A percentile compares a stretch with the other conserved stretches of the same genome.
These are phyloP conservation scores for Leptoclinus maculatus DNA, from an alignment of 2,797 vertebrate species.

Conservation along the genomic window DNA sequence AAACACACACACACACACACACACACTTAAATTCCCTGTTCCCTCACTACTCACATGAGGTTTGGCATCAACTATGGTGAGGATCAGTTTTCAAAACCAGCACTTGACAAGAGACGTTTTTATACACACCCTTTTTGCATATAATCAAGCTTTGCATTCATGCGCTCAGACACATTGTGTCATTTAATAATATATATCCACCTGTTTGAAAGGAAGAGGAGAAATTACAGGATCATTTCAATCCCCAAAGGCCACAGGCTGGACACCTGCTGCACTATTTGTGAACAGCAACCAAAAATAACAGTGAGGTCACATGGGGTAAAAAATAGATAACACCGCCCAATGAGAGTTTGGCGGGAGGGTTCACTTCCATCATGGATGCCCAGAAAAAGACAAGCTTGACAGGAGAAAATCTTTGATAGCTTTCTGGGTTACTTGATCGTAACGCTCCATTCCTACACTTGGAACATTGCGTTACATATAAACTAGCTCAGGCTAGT, in stretches of 20 bases:
- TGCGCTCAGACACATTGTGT: not conserved
- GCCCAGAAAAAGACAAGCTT: slow-evolving; percentile 13
- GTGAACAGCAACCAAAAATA: slow-evolving; percentile 77
- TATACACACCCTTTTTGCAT: not conserved
- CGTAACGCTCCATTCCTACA: not conserved
- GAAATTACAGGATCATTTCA: slow-evolving; percentile 47
- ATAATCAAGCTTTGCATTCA: not conserved
- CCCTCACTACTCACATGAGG: slow-evolving; percentile 20
- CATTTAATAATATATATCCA: not conserved
- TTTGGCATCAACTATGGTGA: slow-evolving; percentile 12
- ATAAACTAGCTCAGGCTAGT: not conserved
- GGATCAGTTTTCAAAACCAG: slow-evolving; percentile 33
- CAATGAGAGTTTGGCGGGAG: slow-evolving; percentile 37
- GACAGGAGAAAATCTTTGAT: slow-evolving; percentile 1
- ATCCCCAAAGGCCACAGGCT: slow-evolving; percentile 45
- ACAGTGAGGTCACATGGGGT: slow-evolving; percentile 56
- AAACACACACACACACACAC: slow-evolving; percentile 9
- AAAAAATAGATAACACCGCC: slow-evolving; percentile 47
- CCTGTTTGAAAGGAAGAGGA: slow-evolving; percentile 22
- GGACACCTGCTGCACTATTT: slow-evolving; percentile 81
- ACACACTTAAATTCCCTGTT: slow-evolving; percentile 31
- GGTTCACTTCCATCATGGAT: slow-evolving; percentile 32
- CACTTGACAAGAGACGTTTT: not conserved
- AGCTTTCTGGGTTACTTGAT: slow-evolving; percentile 12
- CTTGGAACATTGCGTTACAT: not conserved